Conservation (phyloP, 2,797 vertebrate species). For the Lycodopsis pacificus region DNA sequence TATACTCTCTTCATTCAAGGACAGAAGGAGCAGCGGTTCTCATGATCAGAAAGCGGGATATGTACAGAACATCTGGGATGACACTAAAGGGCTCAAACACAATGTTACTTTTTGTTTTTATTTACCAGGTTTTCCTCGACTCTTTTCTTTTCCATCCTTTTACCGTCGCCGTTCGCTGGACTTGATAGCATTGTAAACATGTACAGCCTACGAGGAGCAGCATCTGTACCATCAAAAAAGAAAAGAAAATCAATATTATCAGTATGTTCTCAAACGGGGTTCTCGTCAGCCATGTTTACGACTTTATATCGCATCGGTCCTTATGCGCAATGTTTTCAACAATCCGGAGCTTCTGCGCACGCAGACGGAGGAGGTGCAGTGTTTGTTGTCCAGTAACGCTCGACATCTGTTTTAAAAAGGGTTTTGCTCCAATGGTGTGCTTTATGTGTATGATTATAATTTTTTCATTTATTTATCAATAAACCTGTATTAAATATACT, state of each 20-base stretch:
- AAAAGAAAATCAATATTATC: slow-evolving; percentile 17
- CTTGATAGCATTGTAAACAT: slow-evolving; percentile 33
- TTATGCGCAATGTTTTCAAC: slow-evolving; percentile 61
- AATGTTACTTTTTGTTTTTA: slow-evolving; percentile 25
- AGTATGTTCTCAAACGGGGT: slow-evolving; percentile 43
- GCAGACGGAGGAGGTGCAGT: slow-evolving; percentile 43
- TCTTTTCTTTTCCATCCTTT: slow-evolving; percentile 45
- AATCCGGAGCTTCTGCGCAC: slow-evolving; percentile 58
- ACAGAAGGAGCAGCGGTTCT: slow-evolving; percentile 35
- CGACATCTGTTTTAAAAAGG: slow-evolving; percentile 48
- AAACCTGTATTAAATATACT: slow-evolving; percentile 45
- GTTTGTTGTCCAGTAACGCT: slow-evolving; percentile 59
- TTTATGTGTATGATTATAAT: slow-evolving; percentile 51
- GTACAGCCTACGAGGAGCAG: slow-evolving; percentile 47
- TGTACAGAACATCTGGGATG: slow-evolving; percentile 58
- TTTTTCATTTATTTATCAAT: slow-evolving; percentile 42
- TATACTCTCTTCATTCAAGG: slow-evolving; percentile 27
- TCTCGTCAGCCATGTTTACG: slow-evolving; percentile 72
- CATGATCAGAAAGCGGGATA: slow-evolving; percentile 16
- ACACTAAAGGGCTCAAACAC: slow-evolving; percentile 78
- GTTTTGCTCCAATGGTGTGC: slow-evolving; percentile 54
- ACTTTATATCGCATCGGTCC: slow-evolving; percentile 69
- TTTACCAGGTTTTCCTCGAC: slow-evolving; percentile 33
- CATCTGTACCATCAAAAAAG: slow-evolving; percentile 23
- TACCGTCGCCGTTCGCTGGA: slow-evolving; percentile 39